These are phyloP conservation scores for Teleopsis dalmanni DNA, from an alignment of 1,140 invertebrate species.

Conservation along the genomic window DNA sequence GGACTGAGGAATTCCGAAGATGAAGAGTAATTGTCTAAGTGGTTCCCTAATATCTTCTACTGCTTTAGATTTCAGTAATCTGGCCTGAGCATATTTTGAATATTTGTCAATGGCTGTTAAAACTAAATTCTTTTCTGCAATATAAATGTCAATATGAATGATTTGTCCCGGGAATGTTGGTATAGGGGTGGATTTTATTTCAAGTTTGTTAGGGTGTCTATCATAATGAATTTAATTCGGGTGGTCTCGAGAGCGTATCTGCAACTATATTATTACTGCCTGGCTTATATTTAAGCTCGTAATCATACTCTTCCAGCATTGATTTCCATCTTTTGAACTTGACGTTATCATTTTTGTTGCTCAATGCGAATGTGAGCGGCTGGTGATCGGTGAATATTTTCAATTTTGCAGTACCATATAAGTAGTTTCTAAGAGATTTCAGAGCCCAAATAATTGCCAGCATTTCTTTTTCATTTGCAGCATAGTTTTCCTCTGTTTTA, in stretches of 20 bases:
- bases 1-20: conserved; percentile 4
- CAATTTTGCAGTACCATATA: too few relatives aligned
- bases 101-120: conserved; percentile 12
- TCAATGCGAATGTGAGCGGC: too few relatives aligned
- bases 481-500: too few relatives aligned
- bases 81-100: conserved; percentile 7
- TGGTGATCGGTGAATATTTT: too few relatives aligned
- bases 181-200: conserved; percentile 7
- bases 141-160: conserved; percentile 11
- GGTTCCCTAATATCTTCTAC: conserved; percentile 9
- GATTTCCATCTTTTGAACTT: too few relatives aligned
- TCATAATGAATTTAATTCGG: background rate
- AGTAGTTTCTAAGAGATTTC: too few relatives aligned
- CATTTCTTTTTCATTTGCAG: too few relatives aligned
- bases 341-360: too few relatives aligned
- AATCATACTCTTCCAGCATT: conserved; percentile 32
- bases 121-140: conserved; percentile 5
- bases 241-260: background rate
- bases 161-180: conserved; percentile 10
- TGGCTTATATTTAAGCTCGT: conserved; percentile 18
- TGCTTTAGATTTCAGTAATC: background rate
- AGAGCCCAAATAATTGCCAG: too few relatives aligned
- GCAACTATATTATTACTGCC: conserved; percentile 19
- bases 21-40: conserved; percentile 10
- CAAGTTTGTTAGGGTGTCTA: conserved; percentile 3